A percentile compares a stretch with the other conserved stretches of the same genome.
Evolutionary conservation across 2,888 invertebrate genomes (phyloP).

Genomic region (Geophilus truncorum): DNA sequence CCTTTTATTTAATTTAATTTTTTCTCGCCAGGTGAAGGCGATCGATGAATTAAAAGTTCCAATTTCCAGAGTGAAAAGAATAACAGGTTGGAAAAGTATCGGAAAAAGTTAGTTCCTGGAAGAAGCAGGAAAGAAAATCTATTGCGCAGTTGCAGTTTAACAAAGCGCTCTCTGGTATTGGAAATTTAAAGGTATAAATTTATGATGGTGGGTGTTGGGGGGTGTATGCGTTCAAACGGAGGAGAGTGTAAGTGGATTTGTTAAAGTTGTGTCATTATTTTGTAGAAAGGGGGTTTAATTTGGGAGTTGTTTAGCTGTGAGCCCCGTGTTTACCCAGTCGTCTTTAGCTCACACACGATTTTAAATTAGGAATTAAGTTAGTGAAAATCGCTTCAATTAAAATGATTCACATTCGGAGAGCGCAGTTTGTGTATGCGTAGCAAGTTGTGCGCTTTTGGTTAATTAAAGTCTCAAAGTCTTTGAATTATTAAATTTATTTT

Average conservation of each 20-base stretch:
- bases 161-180: neutral
- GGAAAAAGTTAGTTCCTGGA: neutral
- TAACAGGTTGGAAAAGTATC: neutral
- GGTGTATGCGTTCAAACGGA: neutral
- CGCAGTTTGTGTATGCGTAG: neutral
- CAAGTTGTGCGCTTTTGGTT: slow-evolving; percentile 19
- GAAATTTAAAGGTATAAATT: neutral
- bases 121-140: neutral
- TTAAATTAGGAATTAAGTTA: slow-evolving; percentile 17
- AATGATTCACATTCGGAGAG: slow-evolving; percentile 3
- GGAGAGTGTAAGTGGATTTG: slow-evolving; percentile 1
- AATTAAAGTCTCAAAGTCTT: slow-evolving; percentile 27
- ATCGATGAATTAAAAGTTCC: neutral
- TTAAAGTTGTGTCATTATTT: slow-evolving; percentile 17
- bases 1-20: neutral
- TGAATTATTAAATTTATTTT: slow-evolving; percentile 27
- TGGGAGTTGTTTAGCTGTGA: neutral
- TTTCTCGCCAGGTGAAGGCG: neutral
- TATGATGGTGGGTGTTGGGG: neutral
- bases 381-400: slow-evolving; percentile 27
- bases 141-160: neutral
- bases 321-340: neutral
- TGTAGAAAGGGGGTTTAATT: slow-evolving; percentile 13
- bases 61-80: neutral
- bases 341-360: slow-evolving; percentile 13